Conservation (phyloP, 53 echinoderm and acorn worm genomes). For the Antedon mediterranea region DNA sequence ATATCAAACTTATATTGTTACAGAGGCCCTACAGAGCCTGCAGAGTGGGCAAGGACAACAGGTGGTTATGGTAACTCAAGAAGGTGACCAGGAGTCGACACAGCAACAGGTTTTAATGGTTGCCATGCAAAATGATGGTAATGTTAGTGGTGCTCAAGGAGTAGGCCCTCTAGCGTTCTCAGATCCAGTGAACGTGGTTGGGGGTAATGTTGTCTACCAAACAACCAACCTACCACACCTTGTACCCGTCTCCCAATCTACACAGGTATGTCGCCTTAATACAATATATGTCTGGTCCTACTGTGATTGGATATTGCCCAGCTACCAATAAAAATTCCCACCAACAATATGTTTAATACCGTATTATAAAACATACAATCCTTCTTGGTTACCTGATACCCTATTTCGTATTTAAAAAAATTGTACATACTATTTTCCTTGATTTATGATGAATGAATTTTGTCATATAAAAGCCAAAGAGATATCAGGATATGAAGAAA, state of each 20-base stretch:
- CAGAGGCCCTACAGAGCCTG: constrained; percentile 44
- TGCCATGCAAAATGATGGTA: constrained; percentile 75
- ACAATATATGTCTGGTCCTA: too few species aligned
- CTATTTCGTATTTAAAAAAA: too few species aligned
- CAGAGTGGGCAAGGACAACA: constrained; percentile 60
- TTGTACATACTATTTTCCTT: too few species aligned
- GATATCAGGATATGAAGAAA: too few species aligned
- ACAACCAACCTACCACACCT: constrained; percentile 55
- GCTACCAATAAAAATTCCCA: too few species aligned
- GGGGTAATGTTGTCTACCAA: constrained; percentile 81
- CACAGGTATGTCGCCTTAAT: not conserved
- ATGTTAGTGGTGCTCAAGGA: constrained; percentile 30
- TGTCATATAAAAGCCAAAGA: too few species aligned
- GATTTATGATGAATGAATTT: too few species aligned
- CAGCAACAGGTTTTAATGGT: constrained; percentile 76
- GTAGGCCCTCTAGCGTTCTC: constrained; percentile 39
- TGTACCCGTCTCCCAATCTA: constrained; percentile 64
- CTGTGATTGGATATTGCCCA: too few species aligned
- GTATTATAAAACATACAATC: too few species aligned
- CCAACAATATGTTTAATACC: too few species aligned
- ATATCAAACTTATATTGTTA: not conserved
- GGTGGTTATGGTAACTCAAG: constrained; percentile 89
- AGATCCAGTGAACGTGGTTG: constrained; percentile 74
- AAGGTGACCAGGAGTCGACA: not conserved
- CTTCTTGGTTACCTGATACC: too few species aligned